phyloP scores from a whole-genome alignment of 1,140 invertebrate species.

The Diorhabda sublineata region DNA sequence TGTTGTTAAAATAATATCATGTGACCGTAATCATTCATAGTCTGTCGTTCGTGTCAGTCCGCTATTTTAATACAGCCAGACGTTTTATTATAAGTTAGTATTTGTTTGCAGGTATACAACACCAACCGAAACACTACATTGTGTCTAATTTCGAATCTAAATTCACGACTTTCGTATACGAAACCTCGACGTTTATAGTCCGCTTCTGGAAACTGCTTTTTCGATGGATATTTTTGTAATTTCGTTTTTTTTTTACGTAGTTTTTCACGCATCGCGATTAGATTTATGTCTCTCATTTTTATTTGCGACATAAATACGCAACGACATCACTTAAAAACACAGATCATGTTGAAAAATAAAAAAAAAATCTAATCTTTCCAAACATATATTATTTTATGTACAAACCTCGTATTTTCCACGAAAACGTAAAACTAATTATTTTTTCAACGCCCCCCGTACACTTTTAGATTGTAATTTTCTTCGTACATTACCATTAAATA shows the following conservation, averaged over 20 bases:
- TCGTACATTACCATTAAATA: too few relatives aligned
- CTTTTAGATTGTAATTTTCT: too few relatives aligned
- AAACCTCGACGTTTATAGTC: not conserved
- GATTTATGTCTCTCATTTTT: too few relatives aligned
- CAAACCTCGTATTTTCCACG: too few relatives aligned
- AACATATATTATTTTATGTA: too few relatives aligned
- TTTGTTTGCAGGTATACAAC: not conserved
- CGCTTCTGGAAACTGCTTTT: not conserved
- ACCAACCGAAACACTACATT: not conserved
- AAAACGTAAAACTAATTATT: too few relatives aligned
- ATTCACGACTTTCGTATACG: not conserved
- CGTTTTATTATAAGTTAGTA: not conserved
- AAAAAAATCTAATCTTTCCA: too few relatives aligned
- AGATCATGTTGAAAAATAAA: too few relatives aligned
- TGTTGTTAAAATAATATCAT: not conserved
- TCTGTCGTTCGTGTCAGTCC: conserved; percentile 1
- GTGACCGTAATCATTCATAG: conserved; percentile 1
- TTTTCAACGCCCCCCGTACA: too few relatives aligned
- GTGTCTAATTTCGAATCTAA: conserved; percentile 1
- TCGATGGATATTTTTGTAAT: not conserved
- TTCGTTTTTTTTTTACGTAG: not conserved
- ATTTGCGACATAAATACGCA: too few relatives aligned
- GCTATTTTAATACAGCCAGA: not conserved
- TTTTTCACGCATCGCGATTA: too few relatives aligned
- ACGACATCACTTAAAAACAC: too few relatives aligned